Conservation (phyloP, 92 coral and sea anemone species). For the Epizoanthus illoricatus region DNA sequence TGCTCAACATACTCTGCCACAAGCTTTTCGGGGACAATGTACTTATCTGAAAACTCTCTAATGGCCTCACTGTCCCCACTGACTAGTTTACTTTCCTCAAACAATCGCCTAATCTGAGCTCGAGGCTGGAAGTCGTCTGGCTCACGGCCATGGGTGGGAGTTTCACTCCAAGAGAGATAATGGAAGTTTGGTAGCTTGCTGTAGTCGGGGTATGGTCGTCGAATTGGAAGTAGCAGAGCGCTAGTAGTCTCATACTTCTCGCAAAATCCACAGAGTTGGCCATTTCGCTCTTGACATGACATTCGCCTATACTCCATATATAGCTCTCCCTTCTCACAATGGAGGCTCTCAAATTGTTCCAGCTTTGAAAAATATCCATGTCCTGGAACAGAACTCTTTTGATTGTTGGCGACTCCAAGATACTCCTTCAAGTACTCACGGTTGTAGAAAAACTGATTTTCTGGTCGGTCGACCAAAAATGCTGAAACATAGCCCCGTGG, state of each 20-base stretch:
- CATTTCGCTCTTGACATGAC: slow-evolving; percentile 50
- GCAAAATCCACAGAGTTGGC: slow-evolving; percentile 51
- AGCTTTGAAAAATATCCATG: slow-evolving; percentile 47
- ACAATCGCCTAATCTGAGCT: slow-evolving; percentile 12
- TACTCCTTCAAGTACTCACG: slow-evolving; percentile 49
- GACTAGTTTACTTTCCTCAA: slow-evolving; percentile 18
- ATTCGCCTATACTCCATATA: slow-evolving; percentile 45
- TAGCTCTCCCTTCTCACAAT: slow-evolving; percentile 54
- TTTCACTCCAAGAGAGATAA: slow-evolving; percentile 8
- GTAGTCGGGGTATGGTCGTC: slow-evolving; percentile 4
- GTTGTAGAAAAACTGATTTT: slow-evolving; percentile 47
- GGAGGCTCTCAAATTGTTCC: slow-evolving; percentile 42
- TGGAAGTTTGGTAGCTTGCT: neutral
- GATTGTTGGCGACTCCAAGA: slow-evolving; percentile 44
- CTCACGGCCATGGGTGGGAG: slow-evolving; percentile 11
- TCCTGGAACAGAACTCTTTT: slow-evolving; percentile 49
- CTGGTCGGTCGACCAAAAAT: slow-evolving; percentile 48
- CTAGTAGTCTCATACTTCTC: slow-evolving; percentile 41
- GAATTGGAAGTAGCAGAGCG: slow-evolving; percentile 32
- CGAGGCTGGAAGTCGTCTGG: slow-evolving; percentile 27
- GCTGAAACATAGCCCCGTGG: slow-evolving; percentile 50
- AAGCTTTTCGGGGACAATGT: slow-evolving; percentile 26
- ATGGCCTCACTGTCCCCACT: slow-evolving; percentile 19
- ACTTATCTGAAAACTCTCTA: slow-evolving; percentile 6
- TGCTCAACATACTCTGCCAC: slow-evolving; percentile 41